A percentile compares a stretch with the other conserved stretches of the same genome.
phyloP scores from a whole-genome alignment of 2,113 vertebrate genomes.

The Geococcyx californianus region DNA sequence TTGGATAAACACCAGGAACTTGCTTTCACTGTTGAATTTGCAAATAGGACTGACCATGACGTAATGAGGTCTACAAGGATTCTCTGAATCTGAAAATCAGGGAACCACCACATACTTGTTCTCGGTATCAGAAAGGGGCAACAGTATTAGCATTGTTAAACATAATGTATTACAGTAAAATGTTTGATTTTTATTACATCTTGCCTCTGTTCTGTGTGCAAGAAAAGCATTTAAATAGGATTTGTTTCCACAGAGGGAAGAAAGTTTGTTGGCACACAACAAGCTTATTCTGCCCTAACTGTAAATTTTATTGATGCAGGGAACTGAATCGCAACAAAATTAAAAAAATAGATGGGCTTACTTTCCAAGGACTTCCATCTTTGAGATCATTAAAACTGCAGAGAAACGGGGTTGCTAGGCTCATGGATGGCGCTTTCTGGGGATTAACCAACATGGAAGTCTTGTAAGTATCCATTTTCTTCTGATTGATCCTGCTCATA shows the following conservation, averaged over 20 bases:
- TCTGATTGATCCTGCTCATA: not conserved
- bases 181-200: not conserved
- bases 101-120: not conserved
- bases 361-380: conserved; percentile 90
- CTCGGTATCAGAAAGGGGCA: not conserved
- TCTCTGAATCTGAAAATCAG: not conserved
- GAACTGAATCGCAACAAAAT: conserved; percentile 93
- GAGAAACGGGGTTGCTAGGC: conserved; percentile 85
- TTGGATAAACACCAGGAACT: not conserved
- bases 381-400: conserved; percentile 91
- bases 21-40: not conserved
- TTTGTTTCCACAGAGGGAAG: not conserved
- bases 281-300: conserved; percentile 2
- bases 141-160: not conserved
- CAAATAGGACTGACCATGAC: not conserved
- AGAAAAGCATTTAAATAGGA: not conserved
- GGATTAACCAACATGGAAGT: conserved; percentile 93
- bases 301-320: conserved; percentile 67
- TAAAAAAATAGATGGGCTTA: conserved; percentile 89
- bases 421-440: conserved; percentile 98
- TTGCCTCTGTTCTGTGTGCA: not conserved
- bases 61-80: not conserved
- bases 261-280: not conserved
- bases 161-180: not conserved
- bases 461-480: conserved; percentile 80